phyloP scores from a whole-genome alignment of 2,113 vertebrate species.

The Eurystomus gularis region DNA sequence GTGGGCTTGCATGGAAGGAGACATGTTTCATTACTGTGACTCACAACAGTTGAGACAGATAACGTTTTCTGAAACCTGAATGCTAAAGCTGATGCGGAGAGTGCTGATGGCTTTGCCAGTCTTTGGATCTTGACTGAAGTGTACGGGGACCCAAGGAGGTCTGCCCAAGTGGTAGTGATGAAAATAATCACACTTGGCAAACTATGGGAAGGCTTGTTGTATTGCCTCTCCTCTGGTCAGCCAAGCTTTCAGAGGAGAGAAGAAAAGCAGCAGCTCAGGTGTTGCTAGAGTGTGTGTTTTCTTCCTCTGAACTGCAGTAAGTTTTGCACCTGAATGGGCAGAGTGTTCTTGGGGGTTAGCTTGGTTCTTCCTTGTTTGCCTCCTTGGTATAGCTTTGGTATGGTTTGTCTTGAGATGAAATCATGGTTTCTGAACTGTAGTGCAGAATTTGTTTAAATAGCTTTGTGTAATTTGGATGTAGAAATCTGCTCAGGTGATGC shows the following conservation, averaged over 20 bases:
- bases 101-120: background rate
- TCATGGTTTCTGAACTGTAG: background rate
- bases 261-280: background rate
- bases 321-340: background rate
- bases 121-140: background rate
- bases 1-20: background rate
- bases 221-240: background rate
- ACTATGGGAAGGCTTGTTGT: accelerated
- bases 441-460: background rate
- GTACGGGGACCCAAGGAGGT: background rate
- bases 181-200: background rate
- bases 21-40: accelerated
- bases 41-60: background rate
- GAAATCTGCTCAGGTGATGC: background rate
- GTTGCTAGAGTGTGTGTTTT: background rate
- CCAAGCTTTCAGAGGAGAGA: background rate
- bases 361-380: background rate
- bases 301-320: background rate
- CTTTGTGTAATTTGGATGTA: background rate
- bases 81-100: background rate
- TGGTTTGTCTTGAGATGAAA: background rate
- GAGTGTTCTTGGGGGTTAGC: background rate
- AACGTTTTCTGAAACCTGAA: background rate
- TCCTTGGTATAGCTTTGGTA: background rate
- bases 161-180: background rate